Conservation (phyloP, 2,113 vertebrate genomes). For the Sula dactylatra region DNA sequence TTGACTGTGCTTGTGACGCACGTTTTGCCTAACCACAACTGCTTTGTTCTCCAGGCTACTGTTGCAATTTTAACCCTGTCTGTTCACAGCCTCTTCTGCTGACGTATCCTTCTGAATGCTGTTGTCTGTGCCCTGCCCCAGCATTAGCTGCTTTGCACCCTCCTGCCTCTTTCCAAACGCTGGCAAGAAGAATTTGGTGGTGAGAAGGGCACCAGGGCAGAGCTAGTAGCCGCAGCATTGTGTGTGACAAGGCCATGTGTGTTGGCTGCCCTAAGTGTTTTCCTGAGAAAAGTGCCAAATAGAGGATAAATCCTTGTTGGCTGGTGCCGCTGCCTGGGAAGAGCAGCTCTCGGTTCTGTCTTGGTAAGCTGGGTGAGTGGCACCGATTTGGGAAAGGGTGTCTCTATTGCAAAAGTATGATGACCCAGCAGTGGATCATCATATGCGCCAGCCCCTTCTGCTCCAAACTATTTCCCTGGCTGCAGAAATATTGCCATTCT, state of each 20-base stretch:
- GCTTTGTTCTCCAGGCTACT: not conserved
- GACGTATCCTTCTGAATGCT: not conserved
- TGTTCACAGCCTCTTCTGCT: not conserved
- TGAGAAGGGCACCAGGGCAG: not conserved
- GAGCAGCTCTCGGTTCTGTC: not conserved
- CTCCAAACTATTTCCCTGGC: not conserved
- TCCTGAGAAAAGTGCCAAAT: not conserved
- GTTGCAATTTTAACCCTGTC: not conserved
- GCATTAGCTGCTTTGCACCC: not conserved
- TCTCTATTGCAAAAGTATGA: not conserved
- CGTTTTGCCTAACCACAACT: not conserved
- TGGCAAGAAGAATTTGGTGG: not conserved
- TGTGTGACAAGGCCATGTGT: not conserved
- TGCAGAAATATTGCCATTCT: not conserved
- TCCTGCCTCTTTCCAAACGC: not conserved
- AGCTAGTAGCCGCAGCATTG: not conserved
- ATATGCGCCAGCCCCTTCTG: not conserved
- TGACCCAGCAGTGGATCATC: not conserved
- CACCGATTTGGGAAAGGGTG: not conserved
- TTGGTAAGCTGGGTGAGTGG: not conserved
- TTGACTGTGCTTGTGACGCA: not conserved
- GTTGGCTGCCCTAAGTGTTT: not conserved
- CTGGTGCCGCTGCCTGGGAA: not conserved
- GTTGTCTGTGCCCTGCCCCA: not conserved
- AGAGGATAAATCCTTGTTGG: not conserved